Evolutionary conservation across 2,113 vertebrate genomes (phyloP).

Genomic region (Coptodon bakossiorum): DNA sequence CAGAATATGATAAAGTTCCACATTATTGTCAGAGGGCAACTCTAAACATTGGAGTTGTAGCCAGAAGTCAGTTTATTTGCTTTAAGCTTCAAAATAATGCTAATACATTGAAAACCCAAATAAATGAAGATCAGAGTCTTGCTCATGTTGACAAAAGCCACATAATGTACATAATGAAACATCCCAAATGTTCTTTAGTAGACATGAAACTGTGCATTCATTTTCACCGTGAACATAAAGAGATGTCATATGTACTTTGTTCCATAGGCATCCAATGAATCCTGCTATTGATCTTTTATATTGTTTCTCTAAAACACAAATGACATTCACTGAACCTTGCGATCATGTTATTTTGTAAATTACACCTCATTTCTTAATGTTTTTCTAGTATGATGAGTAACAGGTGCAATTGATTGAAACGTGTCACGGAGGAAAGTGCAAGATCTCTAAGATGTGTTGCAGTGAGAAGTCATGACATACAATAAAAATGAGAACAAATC

Average conservation of each 20-base stretch:
- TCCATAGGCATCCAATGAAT: accelerated
- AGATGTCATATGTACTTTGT: not conserved
- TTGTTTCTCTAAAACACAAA: not conserved
- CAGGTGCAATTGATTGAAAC: too few relatives aligned
- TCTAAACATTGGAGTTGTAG: not conserved
- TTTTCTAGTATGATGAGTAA: too few relatives aligned
- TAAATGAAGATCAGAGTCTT: not conserved
- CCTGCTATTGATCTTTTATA: not conserved
- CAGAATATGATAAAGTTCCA: not conserved
- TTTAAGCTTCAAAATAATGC: not conserved
- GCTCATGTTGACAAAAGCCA: not conserved
- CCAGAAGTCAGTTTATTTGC: not conserved
- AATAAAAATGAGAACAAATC: too few relatives aligned
- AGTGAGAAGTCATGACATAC: too few relatives aligned
- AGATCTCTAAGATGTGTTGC: too few relatives aligned
- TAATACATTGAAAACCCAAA: not conserved
- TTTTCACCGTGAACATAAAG: not conserved
- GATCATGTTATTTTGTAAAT: too few relatives aligned
- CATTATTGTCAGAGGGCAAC: not conserved
- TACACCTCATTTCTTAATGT: too few relatives aligned
- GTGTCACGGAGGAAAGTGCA: too few relatives aligned
- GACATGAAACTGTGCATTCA: not conserved
- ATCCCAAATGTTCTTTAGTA: not conserved
- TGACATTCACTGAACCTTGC: too few relatives aligned
- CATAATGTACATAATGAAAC: not conserved